Base-by-base conservation (phyloP, 2,113 vertebrate species). In the Rissa tridactyla region DNA sequence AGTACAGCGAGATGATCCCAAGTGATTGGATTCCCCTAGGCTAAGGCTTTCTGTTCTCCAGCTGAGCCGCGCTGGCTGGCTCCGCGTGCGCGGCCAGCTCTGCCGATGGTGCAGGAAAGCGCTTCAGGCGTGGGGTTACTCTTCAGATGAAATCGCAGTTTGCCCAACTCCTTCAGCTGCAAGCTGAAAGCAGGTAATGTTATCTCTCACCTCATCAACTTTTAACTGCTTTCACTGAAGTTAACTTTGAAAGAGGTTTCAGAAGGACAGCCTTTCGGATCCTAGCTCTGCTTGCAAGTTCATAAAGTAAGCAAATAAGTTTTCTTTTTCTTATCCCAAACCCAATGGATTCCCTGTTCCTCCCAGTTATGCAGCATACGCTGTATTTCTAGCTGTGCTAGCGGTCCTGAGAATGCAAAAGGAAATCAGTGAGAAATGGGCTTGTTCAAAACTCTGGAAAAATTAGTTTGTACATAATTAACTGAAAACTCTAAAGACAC, bases 401-500 rank as follows among this genome's bases (percentile, higher is more conserved):
- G 66, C 87, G 90, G 55, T 68, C 32, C 88, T 86, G 80, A 80
- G 79, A 93, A 44, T 17, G 29, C 80, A 51, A 69, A 78, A 86
- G 55, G 44, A 86, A 57, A 4, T 29, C 8, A 4, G 66, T 61
- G 68, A 80, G 57, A 86, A 94, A 88, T 10, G 42, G 22, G 36
- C 73, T 64, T 69, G 49, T 90, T 90, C 54, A 80, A 80, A 78
- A 87, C 42, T 61, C 54, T 79, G 27, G 34, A 75, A 93, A 86
- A 94, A 96, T 13, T 30, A 88, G 94, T 86, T 76, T 94, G 83
- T 78, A 69, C 36, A 0, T 94, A 86, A 96, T 96, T 95, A 97
- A 72, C 47, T 47, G 75, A 65, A 68, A 87, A 76, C 36, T 90
- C 29, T 68, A 52, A 88, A 86, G 86, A 60, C 47, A 14, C 22